Conservation (phyloP, 2,113 vertebrate genomes). For the Podocnemis expansa region DNA sequence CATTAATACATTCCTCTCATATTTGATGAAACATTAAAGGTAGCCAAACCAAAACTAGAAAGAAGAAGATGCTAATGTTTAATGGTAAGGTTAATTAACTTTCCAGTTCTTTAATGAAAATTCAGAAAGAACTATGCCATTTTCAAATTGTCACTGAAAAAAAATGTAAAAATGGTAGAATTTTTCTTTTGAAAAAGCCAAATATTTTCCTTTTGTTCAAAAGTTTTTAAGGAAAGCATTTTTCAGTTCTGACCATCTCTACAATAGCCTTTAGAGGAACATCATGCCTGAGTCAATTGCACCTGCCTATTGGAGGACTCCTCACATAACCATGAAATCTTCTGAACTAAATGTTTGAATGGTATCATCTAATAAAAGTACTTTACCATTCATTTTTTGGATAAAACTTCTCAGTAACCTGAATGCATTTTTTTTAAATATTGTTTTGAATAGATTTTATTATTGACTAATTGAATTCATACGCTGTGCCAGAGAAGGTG, state of each 20-base stretch:
- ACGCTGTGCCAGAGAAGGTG: not conserved
- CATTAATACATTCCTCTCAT: no score
- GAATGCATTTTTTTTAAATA: not conserved
- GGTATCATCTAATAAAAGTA: not conserved
- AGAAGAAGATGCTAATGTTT: not conserved
- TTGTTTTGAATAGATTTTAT: not conserved
- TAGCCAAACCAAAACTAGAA: no score
- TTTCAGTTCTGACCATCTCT: not conserved
- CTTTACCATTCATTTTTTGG: not conserved
- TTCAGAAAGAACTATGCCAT: not conserved
- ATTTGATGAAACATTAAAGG: no score
- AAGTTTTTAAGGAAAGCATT: not conserved
- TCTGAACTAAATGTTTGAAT: not conserved
- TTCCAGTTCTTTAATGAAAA: not conserved
- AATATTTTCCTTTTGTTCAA: not conserved
- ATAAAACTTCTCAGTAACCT: not conserved
- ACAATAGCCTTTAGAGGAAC: not conserved
- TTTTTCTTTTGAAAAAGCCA: not conserved
- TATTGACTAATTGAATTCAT: not conserved
- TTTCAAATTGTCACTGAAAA: not conserved
- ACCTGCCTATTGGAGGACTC: not conserved
- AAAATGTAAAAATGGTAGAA: not conserved
- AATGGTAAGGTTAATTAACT: not conserved
- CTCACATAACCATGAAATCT: not conserved
- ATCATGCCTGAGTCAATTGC: not conserved